Evolutionary conservation across 2,113 vertebrate genomes (phyloP).

Genomic region (Trichomycterus rosablanca): DNA sequence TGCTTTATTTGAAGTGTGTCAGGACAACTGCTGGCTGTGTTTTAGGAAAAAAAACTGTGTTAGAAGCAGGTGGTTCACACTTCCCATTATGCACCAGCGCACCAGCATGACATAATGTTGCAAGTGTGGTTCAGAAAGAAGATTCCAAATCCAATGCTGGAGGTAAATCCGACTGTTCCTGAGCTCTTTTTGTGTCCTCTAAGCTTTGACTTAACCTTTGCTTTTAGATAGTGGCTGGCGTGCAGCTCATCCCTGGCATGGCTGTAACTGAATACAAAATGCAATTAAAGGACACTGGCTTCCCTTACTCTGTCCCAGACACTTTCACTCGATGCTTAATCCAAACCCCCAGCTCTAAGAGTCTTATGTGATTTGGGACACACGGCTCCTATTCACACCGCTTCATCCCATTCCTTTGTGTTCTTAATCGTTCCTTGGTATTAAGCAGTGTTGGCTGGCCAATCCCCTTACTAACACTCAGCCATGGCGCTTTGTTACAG

Average conservation of each 20-base stretch:
- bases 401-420: slow-evolving; percentile 52
- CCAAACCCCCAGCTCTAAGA: slow-evolving; percentile 47
- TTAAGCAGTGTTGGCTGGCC: slow-evolving; percentile 50
- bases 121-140: slow-evolving; percentile 31
- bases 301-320: slow-evolving; percentile 48
- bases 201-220: slow-evolving; percentile 48
- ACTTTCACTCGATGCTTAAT: slow-evolving; percentile 50
- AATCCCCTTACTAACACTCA: slow-evolving; percentile 47
- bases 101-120: slow-evolving; percentile 20
- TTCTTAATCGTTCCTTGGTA: slow-evolving; percentile 53
- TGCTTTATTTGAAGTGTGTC: background rate
- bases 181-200: slow-evolving; percentile 18
- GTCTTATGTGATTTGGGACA: slow-evolving; percentile 52
- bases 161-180: slow-evolving; percentile 14
- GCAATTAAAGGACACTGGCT: slow-evolving; percentile 50
- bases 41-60: slow-evolving; percentile 2
- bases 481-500: slow-evolving; percentile 49
- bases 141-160: slow-evolving; percentile 22
- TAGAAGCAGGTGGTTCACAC: slow-evolving; percentile 46
- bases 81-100: slow-evolving; percentile 25
- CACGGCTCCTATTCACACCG: slow-evolving; percentile 50
- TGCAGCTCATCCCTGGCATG: slow-evolving; percentile 33
- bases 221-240: slow-evolving; percentile 36
- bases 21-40: too few relatives aligned
- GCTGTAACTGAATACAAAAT: slow-evolving; percentile 45